phyloP scores from a whole-genome alignment of 2,888 invertebrate species.

The Drosophila cyrtoloma region DNA sequence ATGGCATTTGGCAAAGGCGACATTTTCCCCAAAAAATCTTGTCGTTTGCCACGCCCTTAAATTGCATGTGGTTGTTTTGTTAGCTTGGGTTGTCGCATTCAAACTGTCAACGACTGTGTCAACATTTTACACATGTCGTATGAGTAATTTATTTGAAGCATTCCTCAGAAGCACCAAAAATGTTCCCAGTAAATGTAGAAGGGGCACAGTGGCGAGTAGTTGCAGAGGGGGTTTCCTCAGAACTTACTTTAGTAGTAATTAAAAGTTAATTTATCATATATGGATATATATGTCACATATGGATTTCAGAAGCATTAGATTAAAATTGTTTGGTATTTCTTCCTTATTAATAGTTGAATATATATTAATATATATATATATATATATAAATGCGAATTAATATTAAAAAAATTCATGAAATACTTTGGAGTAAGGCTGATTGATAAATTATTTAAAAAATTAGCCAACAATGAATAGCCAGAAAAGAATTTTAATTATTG shows the following conservation, averaged over 20 bases:
- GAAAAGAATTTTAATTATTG: not conserved
- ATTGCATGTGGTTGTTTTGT: constrained; percentile 1
- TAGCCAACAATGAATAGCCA: not conserved
- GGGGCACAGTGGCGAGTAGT: constrained; percentile 17
- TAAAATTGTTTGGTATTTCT: no score
- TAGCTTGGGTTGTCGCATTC: constrained; percentile 17
- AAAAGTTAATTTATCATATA: not conserved
- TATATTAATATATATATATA: not conserved
- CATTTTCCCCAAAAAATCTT: constrained; percentile 25
- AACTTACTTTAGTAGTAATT: not conserved
- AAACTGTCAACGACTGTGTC: constrained; percentile 51
- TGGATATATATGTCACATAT: not conserved
- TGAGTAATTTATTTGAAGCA: constrained; percentile 60
- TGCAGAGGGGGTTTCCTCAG: not conserved
- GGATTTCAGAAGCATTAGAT: not conserved
- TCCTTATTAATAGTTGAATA: not conserved
- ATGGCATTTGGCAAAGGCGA: constrained; percentile 2
- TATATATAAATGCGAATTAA: no score
- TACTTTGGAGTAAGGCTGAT: not conserved
- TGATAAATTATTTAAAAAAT: not conserved
- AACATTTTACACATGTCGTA: constrained; percentile 63
- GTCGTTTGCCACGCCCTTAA: constrained; percentile 34
- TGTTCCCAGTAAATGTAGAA: constrained; percentile 5
- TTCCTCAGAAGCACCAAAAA: constrained; percentile 65
- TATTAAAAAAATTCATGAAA: no score